Base-by-base conservation (phyloP, 2,888 invertebrate species). In the Ophion ventricosus region DNA sequence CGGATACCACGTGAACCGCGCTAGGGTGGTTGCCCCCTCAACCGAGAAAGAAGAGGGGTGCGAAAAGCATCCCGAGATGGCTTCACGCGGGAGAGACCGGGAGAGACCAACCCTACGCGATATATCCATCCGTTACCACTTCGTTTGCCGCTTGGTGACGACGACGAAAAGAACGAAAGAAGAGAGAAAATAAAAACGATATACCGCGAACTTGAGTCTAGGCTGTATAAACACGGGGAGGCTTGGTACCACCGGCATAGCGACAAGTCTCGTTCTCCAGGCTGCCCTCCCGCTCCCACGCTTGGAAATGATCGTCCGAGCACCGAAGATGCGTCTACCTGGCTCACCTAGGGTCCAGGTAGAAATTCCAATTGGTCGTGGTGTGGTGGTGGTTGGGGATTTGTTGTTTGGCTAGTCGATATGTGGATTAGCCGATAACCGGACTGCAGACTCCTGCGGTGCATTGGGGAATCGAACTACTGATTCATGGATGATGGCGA, bases 21-120 rank as follows among this genome's bases (percentile, higher is more conserved):
- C 23, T 63, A 49, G 88, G 89, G 87, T 90, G 88, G 88, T 87
- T 87, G 88, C 88, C 89, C 8, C 88, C 88, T 88, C 25, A 29
- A 64, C 3, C 87, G 82, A 87, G 79, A 76, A 84, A 87, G 88
- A 35, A 35, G 35, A 88, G 90, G 88, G 89, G 90, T 54, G 75
- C 35, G n/a, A 63, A 77, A 74, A 74, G 84, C 84, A 81, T 81
- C 67, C 69, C 10, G 69, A 43, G 73, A 35, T n/a, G 67, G 72
- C 59, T 72, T 70, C 64, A 10, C 64, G 49, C 88, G 87, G 74
- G 17, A 35, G 35, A 35, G 35, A 35, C 35, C 35, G 49, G 10
- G 17, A 49, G 49, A 17, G 49, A 49, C 14, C 49, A 74, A 87
- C 88, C 89, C 88, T 88, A 81, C 86, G 74, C 83, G 67, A 75